Evolutionary conservation across 2,888 invertebrate species (phyloP).

Genomic region (Hypomecis atomaria): DNA sequence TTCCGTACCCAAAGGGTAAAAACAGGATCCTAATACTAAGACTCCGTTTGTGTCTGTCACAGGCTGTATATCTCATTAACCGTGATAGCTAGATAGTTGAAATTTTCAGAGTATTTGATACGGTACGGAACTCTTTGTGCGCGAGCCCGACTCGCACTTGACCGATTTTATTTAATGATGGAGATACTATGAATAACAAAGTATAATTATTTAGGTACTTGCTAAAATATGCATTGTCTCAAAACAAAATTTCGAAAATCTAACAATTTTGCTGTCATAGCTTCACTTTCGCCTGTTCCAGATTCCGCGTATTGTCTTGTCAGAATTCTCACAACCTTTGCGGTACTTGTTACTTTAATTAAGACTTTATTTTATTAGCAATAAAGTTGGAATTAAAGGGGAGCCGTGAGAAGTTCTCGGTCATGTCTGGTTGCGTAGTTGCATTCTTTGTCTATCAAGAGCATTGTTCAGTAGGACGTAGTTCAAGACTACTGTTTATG

Average conservation of each 20-base stretch:
- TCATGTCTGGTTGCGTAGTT: slow-evolving; percentile 41
- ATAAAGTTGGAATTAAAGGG: slow-evolving; percentile 35
- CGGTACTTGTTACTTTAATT: slow-evolving; percentile 36
- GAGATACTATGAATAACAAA: not conserved
- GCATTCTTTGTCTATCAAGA: slow-evolving; percentile 40
- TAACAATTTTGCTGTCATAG: slow-evolving; percentile 48
- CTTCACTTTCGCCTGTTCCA: slow-evolving; percentile 66
- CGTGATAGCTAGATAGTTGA: no score
- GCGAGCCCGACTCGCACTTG: no score
- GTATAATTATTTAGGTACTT: not conserved
- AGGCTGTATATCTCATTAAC: no score
- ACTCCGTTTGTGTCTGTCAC: no score
- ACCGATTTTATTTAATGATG: no score
- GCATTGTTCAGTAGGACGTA: slow-evolving; percentile 21
- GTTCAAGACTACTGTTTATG: not conserved
- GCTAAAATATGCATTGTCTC: slow-evolving; percentile 16
- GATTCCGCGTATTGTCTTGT: slow-evolving; percentile 54
- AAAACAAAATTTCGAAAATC: slow-evolving; percentile 44
- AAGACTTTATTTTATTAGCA: slow-evolving; percentile 31
- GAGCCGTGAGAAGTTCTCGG: slow-evolving; percentile 40
- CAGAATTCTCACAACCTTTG: slow-evolving; percentile 45
- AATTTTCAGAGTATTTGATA: no score
- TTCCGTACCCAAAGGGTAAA: no score
- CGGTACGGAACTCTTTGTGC: no score
- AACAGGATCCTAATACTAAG: no score